Conservation (phyloP, 2,113 vertebrate genomes). For the Psophia crepitans region DNA sequence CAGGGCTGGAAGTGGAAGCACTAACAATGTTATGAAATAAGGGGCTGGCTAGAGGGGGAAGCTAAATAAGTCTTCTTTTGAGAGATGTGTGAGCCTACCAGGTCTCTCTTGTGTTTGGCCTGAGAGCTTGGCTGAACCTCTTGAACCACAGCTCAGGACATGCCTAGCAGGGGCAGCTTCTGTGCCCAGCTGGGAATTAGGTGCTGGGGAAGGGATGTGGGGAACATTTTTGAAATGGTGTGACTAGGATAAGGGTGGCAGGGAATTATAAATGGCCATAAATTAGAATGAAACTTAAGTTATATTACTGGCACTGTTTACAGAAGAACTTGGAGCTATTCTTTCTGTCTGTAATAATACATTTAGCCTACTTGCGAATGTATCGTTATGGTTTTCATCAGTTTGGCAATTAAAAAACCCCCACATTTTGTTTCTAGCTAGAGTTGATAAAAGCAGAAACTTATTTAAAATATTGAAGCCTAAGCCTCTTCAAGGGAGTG, state of each 20-base stretch:
- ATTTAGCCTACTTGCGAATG: neutral
- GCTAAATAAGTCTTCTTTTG: neutral
- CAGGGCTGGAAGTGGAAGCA: neutral
- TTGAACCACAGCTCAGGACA: neutral
- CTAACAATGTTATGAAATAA: neutral
- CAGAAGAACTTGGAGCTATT: neutral
- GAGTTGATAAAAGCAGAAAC: neutral
- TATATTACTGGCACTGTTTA: neutral
- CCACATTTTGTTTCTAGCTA: neutral
- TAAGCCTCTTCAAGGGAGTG: neutral
- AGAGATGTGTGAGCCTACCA: neutral
- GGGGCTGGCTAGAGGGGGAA: neutral
- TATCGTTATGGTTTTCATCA: neutral
- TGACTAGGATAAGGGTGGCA: neutral
- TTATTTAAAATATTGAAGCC: neutral
- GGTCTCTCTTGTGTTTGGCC: neutral
- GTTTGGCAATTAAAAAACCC: neutral
- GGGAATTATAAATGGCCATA: neutral
- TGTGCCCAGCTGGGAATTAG: neutral
- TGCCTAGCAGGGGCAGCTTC: neutral
- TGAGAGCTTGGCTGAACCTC: neutral
- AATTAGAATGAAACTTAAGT: neutral
- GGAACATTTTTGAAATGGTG: neutral
- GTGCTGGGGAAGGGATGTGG: neutral
- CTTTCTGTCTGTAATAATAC: neutral